phyloP scores from a whole-genome alignment of 2,113 vertebrate species.

The Eulemur rufifrons region DNA sequence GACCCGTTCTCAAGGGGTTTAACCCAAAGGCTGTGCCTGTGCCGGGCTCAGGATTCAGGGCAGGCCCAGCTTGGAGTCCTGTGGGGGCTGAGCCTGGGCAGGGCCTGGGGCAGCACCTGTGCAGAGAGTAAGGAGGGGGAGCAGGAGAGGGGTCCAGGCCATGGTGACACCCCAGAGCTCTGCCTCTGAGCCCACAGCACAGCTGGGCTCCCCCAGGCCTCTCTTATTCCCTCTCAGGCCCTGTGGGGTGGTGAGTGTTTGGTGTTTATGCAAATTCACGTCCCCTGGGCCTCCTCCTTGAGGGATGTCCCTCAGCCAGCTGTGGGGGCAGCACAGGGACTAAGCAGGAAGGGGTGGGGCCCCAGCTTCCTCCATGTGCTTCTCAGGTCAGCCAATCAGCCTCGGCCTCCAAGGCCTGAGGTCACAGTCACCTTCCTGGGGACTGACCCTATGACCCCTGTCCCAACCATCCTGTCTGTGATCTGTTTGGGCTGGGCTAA shows the following conservation, averaged over 20 bases:
- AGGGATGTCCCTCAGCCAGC: not conserved
- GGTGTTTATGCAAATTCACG: not conserved
- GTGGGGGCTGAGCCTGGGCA: too few species aligned
- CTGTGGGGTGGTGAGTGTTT: not conserved
- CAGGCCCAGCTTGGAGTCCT: not conserved
- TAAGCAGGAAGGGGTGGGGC: not conserved
- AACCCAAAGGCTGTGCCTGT: not conserved
- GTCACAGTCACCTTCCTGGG: not conserved
- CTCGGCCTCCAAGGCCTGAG: not conserved
- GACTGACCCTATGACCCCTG: too few species aligned
- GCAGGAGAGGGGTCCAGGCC: not conserved
- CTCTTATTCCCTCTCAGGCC: not conserved
- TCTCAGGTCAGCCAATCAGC: not conserved
- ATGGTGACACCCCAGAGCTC: not conserved
- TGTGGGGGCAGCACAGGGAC: not conserved
- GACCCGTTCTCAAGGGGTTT: fast-evolving
- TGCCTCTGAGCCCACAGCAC: not conserved
- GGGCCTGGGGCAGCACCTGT: too few species aligned
- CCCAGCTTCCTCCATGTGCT: too few species aligned
- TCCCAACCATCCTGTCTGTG: too few species aligned
- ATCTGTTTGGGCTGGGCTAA: too few species aligned
- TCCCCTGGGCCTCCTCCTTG: not conserved
- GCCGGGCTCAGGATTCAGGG: too few species aligned
- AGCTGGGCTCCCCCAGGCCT: not conserved
- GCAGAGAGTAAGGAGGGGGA: not conserved